A percentile compares a stretch with the other conserved stretches of the same genome.
Conservation (phyloP, 2,113 vertebrate species). For the Cercocebus atys region DNA sequence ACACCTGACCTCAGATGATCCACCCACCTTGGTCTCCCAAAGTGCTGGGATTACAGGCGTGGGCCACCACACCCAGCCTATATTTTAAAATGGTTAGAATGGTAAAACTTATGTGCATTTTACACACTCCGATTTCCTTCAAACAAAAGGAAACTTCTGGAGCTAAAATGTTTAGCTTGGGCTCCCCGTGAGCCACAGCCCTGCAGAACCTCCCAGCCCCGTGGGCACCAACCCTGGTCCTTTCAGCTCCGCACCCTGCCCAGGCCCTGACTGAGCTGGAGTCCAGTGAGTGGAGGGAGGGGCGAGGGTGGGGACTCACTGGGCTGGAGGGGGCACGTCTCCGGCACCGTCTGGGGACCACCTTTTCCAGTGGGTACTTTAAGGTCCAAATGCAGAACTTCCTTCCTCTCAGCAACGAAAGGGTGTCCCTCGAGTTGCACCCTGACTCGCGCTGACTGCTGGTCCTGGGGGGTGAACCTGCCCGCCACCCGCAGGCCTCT, state of each 20-base stretch:
- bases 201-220: neutral
- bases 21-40: too few species aligned
- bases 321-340: neutral
- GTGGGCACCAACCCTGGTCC: neutral
- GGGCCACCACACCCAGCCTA: too few species aligned
- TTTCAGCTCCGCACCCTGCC: too few species aligned
- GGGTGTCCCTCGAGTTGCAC: too few species aligned
- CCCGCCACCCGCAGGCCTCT: too few species aligned
- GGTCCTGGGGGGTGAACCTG: neutral
- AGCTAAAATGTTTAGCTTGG: neutral
- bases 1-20: too few species aligned
- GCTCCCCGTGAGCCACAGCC: neutral
- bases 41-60: too few species aligned
- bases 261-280: neutral
- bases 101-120: neutral
- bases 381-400: neutral
- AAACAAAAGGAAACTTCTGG: neutral
- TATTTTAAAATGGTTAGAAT: neutral
- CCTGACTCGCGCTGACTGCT: too few species aligned
- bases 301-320: neutral
- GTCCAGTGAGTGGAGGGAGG: neutral
- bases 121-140: neutral
- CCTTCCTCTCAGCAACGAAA: too few species aligned
- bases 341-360: rapidly evolving
- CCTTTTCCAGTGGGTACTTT: neutral